Conservation (phyloP, 2,113 vertebrate species). For the Noturus placidus region DNA sequence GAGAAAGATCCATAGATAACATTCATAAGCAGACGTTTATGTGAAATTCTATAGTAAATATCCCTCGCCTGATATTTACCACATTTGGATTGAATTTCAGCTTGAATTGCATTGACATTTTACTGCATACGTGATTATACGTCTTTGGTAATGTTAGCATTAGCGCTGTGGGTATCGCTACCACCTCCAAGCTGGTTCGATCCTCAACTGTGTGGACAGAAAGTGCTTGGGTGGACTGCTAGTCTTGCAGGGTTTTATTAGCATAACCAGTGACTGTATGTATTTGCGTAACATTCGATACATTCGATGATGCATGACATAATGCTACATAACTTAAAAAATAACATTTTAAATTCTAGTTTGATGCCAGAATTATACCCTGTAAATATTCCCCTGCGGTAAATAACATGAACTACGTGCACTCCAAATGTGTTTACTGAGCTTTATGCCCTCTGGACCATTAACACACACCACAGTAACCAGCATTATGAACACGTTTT, state of each 20-base stretch:
- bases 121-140: neutral
- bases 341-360: neutral
- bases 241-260: too few species aligned
- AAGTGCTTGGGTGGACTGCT: neutral
- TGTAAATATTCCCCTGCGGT: neutral
- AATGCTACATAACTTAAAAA: neutral
- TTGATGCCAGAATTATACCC: neutral
- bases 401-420: neutral
- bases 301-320: neutral
- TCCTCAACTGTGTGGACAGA: neutral
- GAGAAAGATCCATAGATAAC: too few species aligned
- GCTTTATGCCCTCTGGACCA: neutral
- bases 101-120: too few species aligned
- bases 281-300: neutral
- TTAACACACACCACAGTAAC: neutral
- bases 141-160: neutral
- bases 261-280: too few species aligned
- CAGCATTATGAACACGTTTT: too few species aligned
- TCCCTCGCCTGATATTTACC: too few species aligned
- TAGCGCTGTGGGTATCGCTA: neutral
- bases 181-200: neutral
- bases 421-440: neutral
- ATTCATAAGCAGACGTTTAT: too few species aligned
- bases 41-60: too few species aligned
- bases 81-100: neutral